Conservation (phyloP, 2,113 vertebrate species). For the Microcebus tavaratra region DNA sequence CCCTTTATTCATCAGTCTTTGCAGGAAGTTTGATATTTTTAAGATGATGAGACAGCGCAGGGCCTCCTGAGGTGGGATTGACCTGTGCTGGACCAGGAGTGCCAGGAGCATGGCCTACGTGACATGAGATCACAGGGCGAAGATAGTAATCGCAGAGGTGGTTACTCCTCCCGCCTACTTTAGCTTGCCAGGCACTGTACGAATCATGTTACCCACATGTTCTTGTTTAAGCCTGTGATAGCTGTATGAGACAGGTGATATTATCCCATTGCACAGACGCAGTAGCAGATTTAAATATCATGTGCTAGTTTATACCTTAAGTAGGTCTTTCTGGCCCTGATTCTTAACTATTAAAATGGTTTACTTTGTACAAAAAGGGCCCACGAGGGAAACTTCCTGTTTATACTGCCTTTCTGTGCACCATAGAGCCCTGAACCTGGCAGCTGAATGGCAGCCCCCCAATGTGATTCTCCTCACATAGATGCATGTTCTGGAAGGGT, state of each 20-base stretch:
- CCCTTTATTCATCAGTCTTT: neutral
- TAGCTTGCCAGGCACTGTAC: neutral
- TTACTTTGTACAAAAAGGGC: neutral
- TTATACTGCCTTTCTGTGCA: neutral
- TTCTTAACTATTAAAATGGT: neutral
- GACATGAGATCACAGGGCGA: neutral
- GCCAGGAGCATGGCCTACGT: neutral
- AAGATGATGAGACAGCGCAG: neutral
- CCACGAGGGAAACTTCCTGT: neutral
- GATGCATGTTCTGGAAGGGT: neutral
- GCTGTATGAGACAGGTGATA: neutral
- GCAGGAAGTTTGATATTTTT: neutral
- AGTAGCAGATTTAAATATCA: neutral
- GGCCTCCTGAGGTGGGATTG: neutral
- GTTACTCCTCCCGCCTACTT: neutral
- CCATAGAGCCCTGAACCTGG: neutral
- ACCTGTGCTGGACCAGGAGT: neutral
- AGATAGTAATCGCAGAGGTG: neutral
- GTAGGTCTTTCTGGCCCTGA: neutral
- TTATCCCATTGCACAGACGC: neutral
- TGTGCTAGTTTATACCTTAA: neutral
- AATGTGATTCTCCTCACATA: neutral
- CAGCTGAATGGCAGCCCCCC: neutral
- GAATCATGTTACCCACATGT: neutral
- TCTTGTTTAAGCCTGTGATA: neutral